Base-by-base conservation (phyloP, 1,140 invertebrate genomes). In the Drosophila jambulina region DNA sequence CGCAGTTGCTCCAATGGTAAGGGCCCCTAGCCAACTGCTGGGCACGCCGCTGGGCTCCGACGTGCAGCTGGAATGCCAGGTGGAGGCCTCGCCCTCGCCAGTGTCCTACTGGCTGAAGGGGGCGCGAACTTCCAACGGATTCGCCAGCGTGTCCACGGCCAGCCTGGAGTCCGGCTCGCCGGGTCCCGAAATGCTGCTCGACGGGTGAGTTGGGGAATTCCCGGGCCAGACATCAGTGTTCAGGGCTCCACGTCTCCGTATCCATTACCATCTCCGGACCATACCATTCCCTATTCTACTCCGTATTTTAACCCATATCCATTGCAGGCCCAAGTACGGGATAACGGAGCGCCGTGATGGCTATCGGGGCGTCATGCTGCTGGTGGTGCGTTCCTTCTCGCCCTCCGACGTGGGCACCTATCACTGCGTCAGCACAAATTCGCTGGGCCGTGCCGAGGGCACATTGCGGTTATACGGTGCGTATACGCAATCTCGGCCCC, bases 401-500 rank as follows among this genome's bases (percentile, higher is more conserved):
- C 93, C 95, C 79, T 94, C 95, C 23, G 98, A 98, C 93, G 96
- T 97, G 80, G 97, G 97, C 21, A 96, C 96, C 57, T 99, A 98
- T 94, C 97, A 96, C 91, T 98, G 98, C 91, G 96, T 98, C 58
- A 97, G 97, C 59, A 97, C 97, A 67, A 98, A 98, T 93, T 97
- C 96, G 15, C 93, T 98, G 40, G 97, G 97, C 57, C 96, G 95
- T 90, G 97, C 97, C 40, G 96, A 97, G 92, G 96, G 96, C 56
- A 97, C 95, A 8, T 94, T 98, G 70, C 93, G 97, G 80, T 94
- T 98, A 45, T 98, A 98, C 93, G 97, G 97, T 98, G 93, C 96
- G 95, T 94, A 65, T 84, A 65, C 70, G 71, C 81, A 82, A 76
- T 85, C 68, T 54, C 64, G 56, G 62, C 38, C 23, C 53, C 42